phyloP scores from a whole-genome alignment of 2,113 vertebrate genomes.

The Odocoileus hemionus region DNA sequence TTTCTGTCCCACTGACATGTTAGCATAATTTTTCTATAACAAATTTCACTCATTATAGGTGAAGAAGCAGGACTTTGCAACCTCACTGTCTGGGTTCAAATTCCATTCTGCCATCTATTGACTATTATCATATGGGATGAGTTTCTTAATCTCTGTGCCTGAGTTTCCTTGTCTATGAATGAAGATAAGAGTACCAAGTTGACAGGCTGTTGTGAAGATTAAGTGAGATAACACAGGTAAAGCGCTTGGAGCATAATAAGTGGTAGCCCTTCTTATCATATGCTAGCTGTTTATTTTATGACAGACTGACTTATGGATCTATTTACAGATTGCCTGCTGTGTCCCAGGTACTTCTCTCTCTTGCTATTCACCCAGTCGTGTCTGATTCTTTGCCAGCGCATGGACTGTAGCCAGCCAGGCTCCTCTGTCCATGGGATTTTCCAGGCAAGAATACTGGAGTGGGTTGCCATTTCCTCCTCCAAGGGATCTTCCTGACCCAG shows the following conservation, averaged over 20 bases:
- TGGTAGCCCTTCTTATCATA: neutral
- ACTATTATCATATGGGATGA: neutral
- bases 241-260: neutral
- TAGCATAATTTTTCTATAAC: neutral
- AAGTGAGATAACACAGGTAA: neutral
- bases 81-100: neutral
- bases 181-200: too few relatives aligned
- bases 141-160: neutral
- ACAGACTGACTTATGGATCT: neutral
- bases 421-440: neutral
- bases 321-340: neutral
- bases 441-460: neutral
- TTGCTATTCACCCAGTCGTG: neutral
- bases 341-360: neutral
- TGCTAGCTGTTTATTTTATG: neutral
- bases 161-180: neutral
- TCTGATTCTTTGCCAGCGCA: neutral
- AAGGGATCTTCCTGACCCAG: neutral
- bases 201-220: neutral
- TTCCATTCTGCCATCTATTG: neutral
- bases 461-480: neutral
- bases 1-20: neutral
- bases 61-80: neutral
- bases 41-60: neutral
- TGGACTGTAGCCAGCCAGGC: neutral